A percentile compares a stretch with the other conserved stretches of the same genome.
phyloP scores from a whole-genome alignment of 2,888 invertebrate genomes.

The Gastracanthus pulcherrimus region DNA sequence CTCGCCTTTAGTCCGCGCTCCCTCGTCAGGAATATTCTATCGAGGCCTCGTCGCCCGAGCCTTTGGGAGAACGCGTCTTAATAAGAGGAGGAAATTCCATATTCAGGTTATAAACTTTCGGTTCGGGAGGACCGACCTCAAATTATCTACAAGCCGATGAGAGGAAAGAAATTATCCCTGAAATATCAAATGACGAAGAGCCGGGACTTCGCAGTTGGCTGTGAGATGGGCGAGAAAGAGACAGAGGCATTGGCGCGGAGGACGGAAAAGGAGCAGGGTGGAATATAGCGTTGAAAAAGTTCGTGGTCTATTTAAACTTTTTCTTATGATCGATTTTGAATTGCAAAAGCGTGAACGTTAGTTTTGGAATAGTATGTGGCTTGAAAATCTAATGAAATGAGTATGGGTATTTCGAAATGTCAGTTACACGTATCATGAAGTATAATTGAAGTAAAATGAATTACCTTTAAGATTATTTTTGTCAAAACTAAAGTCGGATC shows the following conservation, averaged over 20 bases:
- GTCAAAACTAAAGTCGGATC: too few species aligned
- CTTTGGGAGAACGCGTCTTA: slow-evolving; percentile 27
- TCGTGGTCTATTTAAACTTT: slow-evolving; percentile 34
- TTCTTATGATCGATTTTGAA: slow-evolving; percentile 22
- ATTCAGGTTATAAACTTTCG: slow-evolving; percentile 52
- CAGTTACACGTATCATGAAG: too few species aligned
- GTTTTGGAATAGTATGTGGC: too few species aligned
- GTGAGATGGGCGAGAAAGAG: too few species aligned
- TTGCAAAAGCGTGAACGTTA: not conserved
- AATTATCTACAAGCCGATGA: slow-evolving; percentile 34
- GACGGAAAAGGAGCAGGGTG: not conserved
- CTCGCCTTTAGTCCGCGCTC: slow-evolving; percentile 1
- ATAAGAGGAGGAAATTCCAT: slow-evolving; percentile 47
- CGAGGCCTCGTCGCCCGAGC: slow-evolving; percentile 6
- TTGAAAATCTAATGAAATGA: too few species aligned
- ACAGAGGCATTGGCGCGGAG: not conserved
- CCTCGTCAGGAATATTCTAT: slow-evolving; percentile 39
- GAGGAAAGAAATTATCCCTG: slow-evolving; percentile 45
- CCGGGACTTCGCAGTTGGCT: slow-evolving; percentile 17
- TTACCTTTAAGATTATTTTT: too few species aligned
- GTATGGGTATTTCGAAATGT: too few species aligned
- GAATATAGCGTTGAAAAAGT: slow-evolving; percentile 20
- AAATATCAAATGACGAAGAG: slow-evolving; percentile 49
- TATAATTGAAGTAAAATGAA: too few species aligned
- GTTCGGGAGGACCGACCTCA: slow-evolving; percentile 5